Conservation (phyloP, 23 tunicate genomes). For the Clavelina lepadiformis region DNA sequence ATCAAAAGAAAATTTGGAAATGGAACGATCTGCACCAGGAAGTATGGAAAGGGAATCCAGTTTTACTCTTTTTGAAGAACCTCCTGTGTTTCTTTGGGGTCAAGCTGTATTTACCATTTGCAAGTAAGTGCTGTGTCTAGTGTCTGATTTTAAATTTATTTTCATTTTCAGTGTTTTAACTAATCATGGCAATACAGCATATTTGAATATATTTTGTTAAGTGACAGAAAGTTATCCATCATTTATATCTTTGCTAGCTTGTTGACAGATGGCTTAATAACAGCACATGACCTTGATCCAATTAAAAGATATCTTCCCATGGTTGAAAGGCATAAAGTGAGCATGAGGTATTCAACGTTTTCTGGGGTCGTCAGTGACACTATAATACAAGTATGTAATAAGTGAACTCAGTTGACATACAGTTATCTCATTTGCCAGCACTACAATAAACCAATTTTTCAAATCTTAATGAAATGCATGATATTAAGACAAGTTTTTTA, state of each 20-base stretch:
- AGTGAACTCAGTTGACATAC: too few species aligned
- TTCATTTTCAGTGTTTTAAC: neutral
- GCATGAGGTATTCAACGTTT: conserved; percentile 86
- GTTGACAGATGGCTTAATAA: conserved; percentile 37
- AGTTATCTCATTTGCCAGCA: neutral
- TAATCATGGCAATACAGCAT: neutral
- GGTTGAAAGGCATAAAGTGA: conserved; percentile 54
- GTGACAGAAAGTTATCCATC: neutral
- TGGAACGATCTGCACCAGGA: conserved; percentile 32
- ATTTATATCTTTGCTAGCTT: conserved; percentile 17
- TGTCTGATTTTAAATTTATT: neutral
- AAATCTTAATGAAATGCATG: too few species aligned
- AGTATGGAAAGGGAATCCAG: conserved; percentile 25
- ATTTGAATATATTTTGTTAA: neutral
- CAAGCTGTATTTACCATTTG: conserved; percentile 56
- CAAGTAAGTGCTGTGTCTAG: conserved; percentile 14
- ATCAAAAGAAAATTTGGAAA: conserved; percentile 19
- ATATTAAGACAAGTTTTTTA: too few species aligned
- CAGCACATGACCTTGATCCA: conserved; percentile 71
- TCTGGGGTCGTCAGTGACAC: conserved; percentile 65
- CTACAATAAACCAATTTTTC: neutral
- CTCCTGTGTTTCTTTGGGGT: conserved; percentile 77
- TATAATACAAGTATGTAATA: conserved; percentile 63
- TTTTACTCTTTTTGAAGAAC: conserved; percentile 39
- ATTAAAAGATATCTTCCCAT: conserved; percentile 51